Evolutionary conservation across 2,113 vertebrate genomes (phyloP), one percentile per base, ranked within the genome.

Genomic region (Cairina moschata): DNA sequence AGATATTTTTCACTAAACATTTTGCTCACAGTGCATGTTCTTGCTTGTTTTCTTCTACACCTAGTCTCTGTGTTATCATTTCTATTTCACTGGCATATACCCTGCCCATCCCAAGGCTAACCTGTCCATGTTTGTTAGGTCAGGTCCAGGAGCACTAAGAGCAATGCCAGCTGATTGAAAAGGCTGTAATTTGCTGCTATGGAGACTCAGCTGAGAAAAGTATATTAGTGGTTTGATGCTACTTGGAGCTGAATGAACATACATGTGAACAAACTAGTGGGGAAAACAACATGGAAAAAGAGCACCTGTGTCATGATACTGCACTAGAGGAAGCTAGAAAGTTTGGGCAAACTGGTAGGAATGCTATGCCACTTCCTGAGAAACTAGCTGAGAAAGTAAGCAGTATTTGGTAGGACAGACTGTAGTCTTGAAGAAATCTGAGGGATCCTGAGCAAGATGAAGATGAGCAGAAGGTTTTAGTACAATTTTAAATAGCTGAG

Each of bases 31-130:
- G 13, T 21, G 1, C 1, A 2, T 16, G 2, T 13, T 83, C 28
- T 77, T 77, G 2, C 17, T 81, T 48, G 3, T 44, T 85, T 79
- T 60, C 32, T 34, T 18, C 31, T n/a, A 4, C 21, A 1, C 1
- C 7, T 4, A 11, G 9, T 6, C 8, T 73, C 32, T 50, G 31
- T 3, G 0, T 7, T 69, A 32, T 14, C 1, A 3, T 73, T 75
- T 75, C 25, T 34, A 0, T 46, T 44, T 77, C 78, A 38, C 32
- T 11, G 23, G 6, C 20, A 50, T 15, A 25, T 88, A 67, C 26
- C 12, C 50, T 59, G 42, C 14, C 11, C 6, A 72, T 48, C 26
- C 13, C 15, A 46, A 18, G 22, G 52, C 65, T 68, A 60, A 82
- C 29, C 11, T 66, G 2, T 36, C 23, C 22, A 25, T 3, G 1